phyloP scores from a whole-genome alignment of 2,888 invertebrate genomes.

The Drosophila melanosoma region DNA sequence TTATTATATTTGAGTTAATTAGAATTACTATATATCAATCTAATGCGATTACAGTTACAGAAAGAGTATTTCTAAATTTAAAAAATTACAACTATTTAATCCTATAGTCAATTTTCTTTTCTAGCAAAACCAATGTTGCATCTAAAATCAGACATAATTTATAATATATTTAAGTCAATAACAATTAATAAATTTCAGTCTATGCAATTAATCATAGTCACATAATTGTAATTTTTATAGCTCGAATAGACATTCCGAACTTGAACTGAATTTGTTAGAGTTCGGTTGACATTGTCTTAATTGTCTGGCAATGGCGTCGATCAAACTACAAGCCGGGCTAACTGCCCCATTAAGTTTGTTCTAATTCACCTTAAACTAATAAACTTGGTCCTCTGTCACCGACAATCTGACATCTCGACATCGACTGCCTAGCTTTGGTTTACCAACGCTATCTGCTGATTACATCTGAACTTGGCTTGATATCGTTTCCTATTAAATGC shows the following conservation, averaged over 20 bases:
- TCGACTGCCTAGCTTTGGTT: neutral
- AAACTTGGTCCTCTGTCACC: neutral
- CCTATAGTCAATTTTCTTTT: neutral
- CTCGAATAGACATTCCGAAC: constrained; percentile 1
- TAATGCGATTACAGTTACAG: neutral
- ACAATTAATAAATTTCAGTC: neutral
- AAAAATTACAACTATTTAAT: neutral
- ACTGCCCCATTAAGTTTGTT: constrained; percentile 21
- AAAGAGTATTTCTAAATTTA: neutral
- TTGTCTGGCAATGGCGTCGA: constrained; percentile 4
- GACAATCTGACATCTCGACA: constrained; percentile 4
- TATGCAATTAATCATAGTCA: neutral
- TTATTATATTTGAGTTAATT: neutral
- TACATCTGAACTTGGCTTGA: constrained; percentile 12
- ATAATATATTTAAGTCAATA: neutral
- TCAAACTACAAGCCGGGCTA: constrained; percentile 21
- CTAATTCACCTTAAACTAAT: constrained; percentile 20
- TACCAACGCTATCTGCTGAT: constrained; percentile 5
- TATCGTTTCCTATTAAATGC: neutral
- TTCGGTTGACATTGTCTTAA: constrained; percentile 17
- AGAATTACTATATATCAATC: neutral
- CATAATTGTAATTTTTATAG: neutral
- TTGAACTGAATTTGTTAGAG: constrained; percentile 15
- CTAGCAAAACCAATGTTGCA: neutral
- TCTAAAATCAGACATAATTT: neutral